Conservation (phyloP, 1,140 invertebrate species). For the Pinna nobilis region DNA sequence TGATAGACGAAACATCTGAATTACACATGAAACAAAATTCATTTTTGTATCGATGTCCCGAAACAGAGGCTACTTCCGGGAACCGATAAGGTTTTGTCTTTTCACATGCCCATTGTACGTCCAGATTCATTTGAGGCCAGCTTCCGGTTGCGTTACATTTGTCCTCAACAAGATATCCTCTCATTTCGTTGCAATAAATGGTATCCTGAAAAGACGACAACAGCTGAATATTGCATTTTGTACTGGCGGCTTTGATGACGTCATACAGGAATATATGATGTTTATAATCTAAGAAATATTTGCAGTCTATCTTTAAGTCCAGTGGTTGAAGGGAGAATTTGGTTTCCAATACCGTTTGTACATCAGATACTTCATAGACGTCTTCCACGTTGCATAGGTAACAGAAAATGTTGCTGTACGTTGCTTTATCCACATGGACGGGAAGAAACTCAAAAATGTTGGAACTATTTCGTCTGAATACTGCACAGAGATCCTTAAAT, state of each 20-base stretch:
- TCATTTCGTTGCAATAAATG: neutral
- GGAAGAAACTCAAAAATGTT: slow-evolving; percentile 5
- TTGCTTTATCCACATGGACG: neutral
- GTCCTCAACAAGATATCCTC: neutral
- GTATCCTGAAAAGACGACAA: neutral
- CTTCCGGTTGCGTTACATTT: neutral
- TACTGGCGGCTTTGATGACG: neutral
- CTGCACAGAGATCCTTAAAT: neutral
- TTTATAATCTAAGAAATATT: neutral
- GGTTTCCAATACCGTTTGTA: neutral
- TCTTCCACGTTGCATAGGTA: slow-evolving; percentile 5
- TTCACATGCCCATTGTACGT: neutral
- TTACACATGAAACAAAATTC: neutral
- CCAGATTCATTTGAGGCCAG: neutral
- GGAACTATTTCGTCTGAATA: no score
- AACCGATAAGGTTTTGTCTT: neutral
- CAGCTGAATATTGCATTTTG: neutral
- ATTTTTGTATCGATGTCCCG: neutral
- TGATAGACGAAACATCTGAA: no score
- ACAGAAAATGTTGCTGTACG: neutral
- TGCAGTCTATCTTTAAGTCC: neutral
- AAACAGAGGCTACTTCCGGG: neutral
- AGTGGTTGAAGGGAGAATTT: no score
- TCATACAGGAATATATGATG: neutral
- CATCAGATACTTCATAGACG: neutral